Base-by-base conservation (phyloP, 2,888 invertebrate species). In the Sturmia bella region DNA sequence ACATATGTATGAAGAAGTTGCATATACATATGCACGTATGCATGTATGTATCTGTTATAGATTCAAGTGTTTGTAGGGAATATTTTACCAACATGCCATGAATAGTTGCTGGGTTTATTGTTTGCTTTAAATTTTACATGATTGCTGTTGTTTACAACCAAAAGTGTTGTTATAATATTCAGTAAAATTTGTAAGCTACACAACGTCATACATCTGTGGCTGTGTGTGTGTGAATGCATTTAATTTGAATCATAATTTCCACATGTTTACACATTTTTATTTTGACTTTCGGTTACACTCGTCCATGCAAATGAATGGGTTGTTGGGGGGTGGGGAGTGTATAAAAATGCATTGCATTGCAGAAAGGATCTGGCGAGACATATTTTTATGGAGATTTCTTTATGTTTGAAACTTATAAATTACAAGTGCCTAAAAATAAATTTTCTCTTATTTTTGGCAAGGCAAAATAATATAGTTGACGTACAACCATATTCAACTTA, bases 51-150 rank as follows among this genome's bases (percentile, higher is more conserved):
- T 13, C 17, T 11, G 0, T 4, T 12, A 57, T 17, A 39, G 3
- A 27, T 19, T 7, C 45, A 68, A 7, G 17, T 52, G 24, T 21
- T 17, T 54, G 57, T 45, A 19, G n/a, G 4, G 4, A 70, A 52
- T 32, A 66, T 48, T 32, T 17, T 80, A 70, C 84, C 83, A 83
- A 87, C 87, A 87, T 88, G 86, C 88, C 88, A 85, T 87, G 87
- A 89, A 88, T 89, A 88, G 87, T 87, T 88, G 85, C 79, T 24
- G 39, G 45, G 52, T 24, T 61, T 66, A 68, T 63, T 68, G 13
- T 43, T 45, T 69, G n/a, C 52, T 56, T 19, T 19, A 19, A 17
- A 24, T 27, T 66, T 52, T 27, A 27, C 24, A 54, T 41, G n/a
- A 52, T 41, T 39, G 84, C 80, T 83, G 84, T 84, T 84, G 83